phyloP scores from a whole-genome alignment of 1,140 invertebrate species.

The Bemisia tabaci region DNA sequence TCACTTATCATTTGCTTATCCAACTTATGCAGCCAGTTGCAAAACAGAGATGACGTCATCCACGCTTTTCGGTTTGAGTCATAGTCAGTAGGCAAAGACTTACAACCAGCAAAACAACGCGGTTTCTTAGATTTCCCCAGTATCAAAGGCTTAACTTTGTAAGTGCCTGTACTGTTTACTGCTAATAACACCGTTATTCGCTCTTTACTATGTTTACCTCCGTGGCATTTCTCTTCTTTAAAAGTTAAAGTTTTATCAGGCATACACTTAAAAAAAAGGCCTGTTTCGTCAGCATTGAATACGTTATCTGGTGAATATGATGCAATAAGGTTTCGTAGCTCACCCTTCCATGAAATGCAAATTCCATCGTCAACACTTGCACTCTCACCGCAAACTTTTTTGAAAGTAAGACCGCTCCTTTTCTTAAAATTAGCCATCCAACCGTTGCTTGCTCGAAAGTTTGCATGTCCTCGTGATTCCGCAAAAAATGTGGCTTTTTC shows the following conservation, averaged over 20 bases:
- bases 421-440: slow-evolving; percentile 30
- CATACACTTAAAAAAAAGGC: slow-evolving; percentile 19
- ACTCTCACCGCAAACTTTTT: slow-evolving; percentile 25
- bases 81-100: slow-evolving; percentile 24
- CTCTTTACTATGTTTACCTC: slow-evolving; percentile 34
- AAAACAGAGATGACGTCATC: slow-evolving; percentile 25
- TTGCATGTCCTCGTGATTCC: slow-evolving; percentile 20
- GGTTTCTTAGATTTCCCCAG: slow-evolving; percentile 43
- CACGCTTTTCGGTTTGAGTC: slow-evolving; percentile 23
- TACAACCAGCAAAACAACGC: slow-evolving; percentile 34
- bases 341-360: no score
- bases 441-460: slow-evolving; percentile 28
- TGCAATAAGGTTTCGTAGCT: no score
- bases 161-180: slow-evolving; percentile 31
- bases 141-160: slow-evolving; percentile 33
- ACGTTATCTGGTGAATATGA: slow-evolving; percentile 7
- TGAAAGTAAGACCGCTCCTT: slow-evolving; percentile 17
- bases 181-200: slow-evolving; percentile 32
- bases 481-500: slow-evolving; percentile 26
- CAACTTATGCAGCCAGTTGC: slow-evolving; percentile 26
- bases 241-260: slow-evolving; percentile 12
- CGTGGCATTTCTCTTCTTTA: slow-evolving; percentile 29
- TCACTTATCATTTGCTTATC: slow-evolving; percentile 24
- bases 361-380: slow-evolving; percentile 20
- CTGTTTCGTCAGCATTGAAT: slow-evolving; percentile 9